Evolutionary conservation across 2,888 invertebrate genomes (phyloP).

Genomic region (Ashinkailepas kermadecensis): DNA sequence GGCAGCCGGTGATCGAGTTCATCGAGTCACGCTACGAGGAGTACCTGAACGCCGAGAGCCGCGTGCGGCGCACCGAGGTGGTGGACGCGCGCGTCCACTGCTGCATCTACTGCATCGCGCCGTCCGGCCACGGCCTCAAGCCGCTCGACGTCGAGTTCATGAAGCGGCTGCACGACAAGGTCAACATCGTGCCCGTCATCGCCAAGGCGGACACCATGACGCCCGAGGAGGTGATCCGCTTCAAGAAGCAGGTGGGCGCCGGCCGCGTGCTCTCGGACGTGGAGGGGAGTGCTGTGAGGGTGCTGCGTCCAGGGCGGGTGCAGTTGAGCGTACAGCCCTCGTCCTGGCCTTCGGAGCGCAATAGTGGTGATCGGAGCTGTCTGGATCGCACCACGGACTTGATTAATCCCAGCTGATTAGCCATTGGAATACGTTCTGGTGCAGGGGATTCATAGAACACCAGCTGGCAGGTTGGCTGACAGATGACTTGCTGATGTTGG

Average conservation of each 20-base stretch:
- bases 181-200: slow-evolving; percentile 97
- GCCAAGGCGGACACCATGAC: slow-evolving; percentile 99
- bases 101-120: slow-evolving; percentile 96
- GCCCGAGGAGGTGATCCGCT: slow-evolving; percentile 88
- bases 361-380: too few species aligned
- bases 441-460: too few species aligned
- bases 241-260: slow-evolving; percentile 80
- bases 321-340: background rate
- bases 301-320: background rate
- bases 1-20: slow-evolving; percentile 96
- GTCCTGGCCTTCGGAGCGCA: too few species aligned
- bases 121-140: slow-evolving; percentile 74
- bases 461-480: too few species aligned
- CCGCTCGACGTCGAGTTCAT: slow-evolving; percentile 98
- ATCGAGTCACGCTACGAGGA: slow-evolving; percentile 95
- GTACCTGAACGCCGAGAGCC: slow-evolving; percentile 92
- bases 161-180: slow-evolving; percentile 97
- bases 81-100: slow-evolving; percentile 94
- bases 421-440: too few species aligned
- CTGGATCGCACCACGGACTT: too few species aligned
- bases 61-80: slow-evolving; percentile 75
- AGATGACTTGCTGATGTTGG: too few species aligned
- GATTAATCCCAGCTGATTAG: too few species aligned
- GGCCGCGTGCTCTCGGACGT: too few species aligned
- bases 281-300: background rate